Evolutionary conservation across 2,113 vertebrate species (phyloP), one percentile per base, ranked within the genome.

Genomic region (Halcyon senegalensis): DNA sequence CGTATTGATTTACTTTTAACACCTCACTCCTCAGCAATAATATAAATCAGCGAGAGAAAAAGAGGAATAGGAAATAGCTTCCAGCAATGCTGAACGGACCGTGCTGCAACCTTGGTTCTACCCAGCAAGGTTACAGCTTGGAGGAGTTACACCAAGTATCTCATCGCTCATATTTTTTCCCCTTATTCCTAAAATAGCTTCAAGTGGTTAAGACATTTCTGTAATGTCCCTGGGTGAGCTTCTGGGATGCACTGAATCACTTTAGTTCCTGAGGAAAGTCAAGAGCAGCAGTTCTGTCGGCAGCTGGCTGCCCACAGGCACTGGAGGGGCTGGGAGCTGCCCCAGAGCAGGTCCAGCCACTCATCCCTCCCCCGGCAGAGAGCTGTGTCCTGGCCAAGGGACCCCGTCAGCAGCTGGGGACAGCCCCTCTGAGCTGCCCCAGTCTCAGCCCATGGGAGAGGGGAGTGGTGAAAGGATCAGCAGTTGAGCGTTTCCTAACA

Each of bases 81-180:
- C 87, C 76, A 58, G 90, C 51, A 24, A 4, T 9, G 69, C 72
- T 67, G 84, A 35, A 35, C 2, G 78, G 85, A 11, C 83, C 3
- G 1, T 3, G 53, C 63, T 39, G 30, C 84, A 92, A 33, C 86
- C 79, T 63, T 79, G 90, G 74, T 2, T 62, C 25, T 53, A 14
- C 30, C 43, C 72, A 13, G 62, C 76, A 69, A 94, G 91, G 91
- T 86, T 16, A 85, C 62, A 59, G 94, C 76, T 50, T 2, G 0
- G 24, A 46, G 39, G 43, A 64, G 55, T 13, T 35, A 44, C 5
- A 1, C 20, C 3, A 0, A 0, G 2, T 7, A 53, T 21, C 62
- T 88, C 48, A 1, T 0, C 21, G 62, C 51, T 74, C 3, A 0
- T 25, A 41, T 24, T 44, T 73, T 27, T n/a, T 10, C 9, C 79